These are phyloP conservation scores for Conops quadrifasciatus DNA, from an alignment of 2,888 invertebrate species.

Conservation along the genomic window DNA sequence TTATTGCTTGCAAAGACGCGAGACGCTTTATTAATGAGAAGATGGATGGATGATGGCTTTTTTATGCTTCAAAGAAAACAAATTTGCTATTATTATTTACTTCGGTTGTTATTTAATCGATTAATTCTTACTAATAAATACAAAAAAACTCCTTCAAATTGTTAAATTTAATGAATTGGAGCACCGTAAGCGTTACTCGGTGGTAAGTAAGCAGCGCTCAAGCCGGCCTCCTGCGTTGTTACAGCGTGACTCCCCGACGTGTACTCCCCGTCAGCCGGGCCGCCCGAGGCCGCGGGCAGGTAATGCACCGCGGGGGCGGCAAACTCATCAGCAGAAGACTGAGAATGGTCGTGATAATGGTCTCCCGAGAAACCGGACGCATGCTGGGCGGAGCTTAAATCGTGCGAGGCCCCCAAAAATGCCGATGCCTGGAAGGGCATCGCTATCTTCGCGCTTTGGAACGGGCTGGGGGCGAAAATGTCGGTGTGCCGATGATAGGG, in stretches of 20 bases:
- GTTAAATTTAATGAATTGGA: constrained; percentile 35
- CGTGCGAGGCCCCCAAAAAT: not conserved
- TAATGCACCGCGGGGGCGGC: constrained; percentile 47
- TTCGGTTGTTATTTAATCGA: no score
- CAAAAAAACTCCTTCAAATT: not conserved
- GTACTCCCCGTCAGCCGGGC: not conserved
- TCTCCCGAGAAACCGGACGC: not conserved
- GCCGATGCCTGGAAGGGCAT: not conserved
- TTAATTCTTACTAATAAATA: constrained; percentile 10
- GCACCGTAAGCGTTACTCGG: constrained; percentile 39
- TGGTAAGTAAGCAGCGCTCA: constrained; percentile 38
- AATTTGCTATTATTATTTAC: no score
- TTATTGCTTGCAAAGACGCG: not conserved
- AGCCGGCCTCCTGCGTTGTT: constrained; percentile 9
- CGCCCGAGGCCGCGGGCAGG: constrained; percentile 46
- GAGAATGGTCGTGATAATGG: constrained; percentile 29
- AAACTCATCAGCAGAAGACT: constrained; percentile 3
- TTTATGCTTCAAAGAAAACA: no score
- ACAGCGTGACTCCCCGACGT: constrained; percentile 12
- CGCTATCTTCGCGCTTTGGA: no score
- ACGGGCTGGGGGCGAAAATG: not conserved
- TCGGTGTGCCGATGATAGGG: constrained; percentile 10
- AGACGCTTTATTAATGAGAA: not conserved
- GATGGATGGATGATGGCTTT: no score
- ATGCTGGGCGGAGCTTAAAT: not conserved